Conservation (phyloP, 2,888 invertebrate genomes). For the Dicyrtomina minuta region DNA sequence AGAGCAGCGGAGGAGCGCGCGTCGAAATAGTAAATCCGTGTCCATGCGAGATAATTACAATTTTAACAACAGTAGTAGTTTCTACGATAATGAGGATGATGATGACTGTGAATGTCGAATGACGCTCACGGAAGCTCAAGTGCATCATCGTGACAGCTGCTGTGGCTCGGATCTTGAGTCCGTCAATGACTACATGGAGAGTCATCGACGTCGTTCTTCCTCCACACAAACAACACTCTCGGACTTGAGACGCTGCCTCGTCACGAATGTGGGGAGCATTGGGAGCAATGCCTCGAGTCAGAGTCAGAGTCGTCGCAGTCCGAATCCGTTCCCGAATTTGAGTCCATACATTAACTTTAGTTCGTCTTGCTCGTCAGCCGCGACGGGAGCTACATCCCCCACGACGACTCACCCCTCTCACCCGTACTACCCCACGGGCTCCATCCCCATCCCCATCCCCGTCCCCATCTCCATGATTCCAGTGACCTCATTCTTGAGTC, state of each 20-base stretch:
- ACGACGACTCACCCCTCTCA: not conserved
- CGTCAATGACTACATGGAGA: constrained; percentile 50
- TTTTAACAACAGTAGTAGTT: constrained; percentile 4
- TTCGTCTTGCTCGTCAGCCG: too few species aligned
- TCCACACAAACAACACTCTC: constrained; percentile 52
- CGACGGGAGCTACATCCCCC: too few species aligned
- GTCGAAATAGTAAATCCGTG: not conserved
- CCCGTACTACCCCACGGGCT: not conserved
- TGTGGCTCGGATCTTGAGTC: constrained; percentile 49
- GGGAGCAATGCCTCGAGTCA: constrained; percentile 23
- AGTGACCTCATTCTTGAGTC: constrained; percentile 2
- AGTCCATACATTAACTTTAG: constrained; percentile 27
- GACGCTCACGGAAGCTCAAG: constrained; percentile 46
- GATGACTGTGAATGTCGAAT: constrained; percentile 39
- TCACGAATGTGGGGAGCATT: constrained; percentile 10
- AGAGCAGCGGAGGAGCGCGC: not conserved
- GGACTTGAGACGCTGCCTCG: constrained; percentile 46
- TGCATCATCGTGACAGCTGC: constrained; percentile 51
- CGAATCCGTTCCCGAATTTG: constrained; percentile 7
- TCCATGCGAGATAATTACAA: not conserved
- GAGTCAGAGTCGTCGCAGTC: constrained; percentile 23
- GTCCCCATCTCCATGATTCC: constrained; percentile 25
- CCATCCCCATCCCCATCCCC: constrained; percentile 24
- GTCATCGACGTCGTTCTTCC: constrained; percentile 42
- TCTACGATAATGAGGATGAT: constrained; percentile 41